Percentiles rank a stretch among this genome's conserved stretches.
These are phyloP conservation scores for Oscheius sp. DNA, from an alignment of 2,888 invertebrate species.

Conservation along the genomic window DNA sequence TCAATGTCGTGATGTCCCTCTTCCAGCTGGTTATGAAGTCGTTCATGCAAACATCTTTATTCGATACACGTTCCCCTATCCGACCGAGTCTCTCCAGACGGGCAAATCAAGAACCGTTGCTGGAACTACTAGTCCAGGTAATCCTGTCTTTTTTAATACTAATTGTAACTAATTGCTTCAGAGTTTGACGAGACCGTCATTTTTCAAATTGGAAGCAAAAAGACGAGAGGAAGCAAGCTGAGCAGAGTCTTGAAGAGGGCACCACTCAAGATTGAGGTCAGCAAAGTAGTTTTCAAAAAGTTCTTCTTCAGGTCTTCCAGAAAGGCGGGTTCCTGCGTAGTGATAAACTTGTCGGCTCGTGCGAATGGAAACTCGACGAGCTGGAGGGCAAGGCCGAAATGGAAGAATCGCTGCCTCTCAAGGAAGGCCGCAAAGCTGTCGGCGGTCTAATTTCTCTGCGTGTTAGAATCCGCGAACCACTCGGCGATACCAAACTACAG, in stretches of 20 bases:
- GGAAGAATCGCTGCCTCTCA: slow-evolving; percentile 80
- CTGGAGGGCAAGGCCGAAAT: slow-evolving; percentile 88
- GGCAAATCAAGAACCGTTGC: slow-evolving; percentile 85
- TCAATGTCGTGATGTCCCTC: slow-evolving; percentile 62
- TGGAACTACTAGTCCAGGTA: slow-evolving; percentile 87
- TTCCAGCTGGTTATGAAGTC: slow-evolving; percentile 59
- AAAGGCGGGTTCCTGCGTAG: slow-evolving; percentile 93
- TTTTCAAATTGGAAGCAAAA: slow-evolving; percentile 55
- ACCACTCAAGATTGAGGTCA: slow-evolving; percentile 85
- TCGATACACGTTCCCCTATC: slow-evolving; percentile 88
- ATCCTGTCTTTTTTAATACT: not conserved
- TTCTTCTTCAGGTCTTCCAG: slow-evolving; percentile 73
- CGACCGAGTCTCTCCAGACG: slow-evolving; percentile 81
- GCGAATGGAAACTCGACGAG: slow-evolving; percentile 86
- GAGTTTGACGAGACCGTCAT: slow-evolving; percentile 60
- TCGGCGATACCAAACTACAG: slow-evolving; percentile 55
- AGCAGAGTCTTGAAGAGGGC: slow-evolving; percentile 89
- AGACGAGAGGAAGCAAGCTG: slow-evolving; percentile 77
- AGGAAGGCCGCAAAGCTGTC: slow-evolving; percentile 59
- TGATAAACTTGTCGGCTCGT: slow-evolving; percentile 87
- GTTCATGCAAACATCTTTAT: slow-evolving; percentile 58
- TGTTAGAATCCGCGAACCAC: slow-evolving; percentile 62
- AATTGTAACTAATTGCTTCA: slow-evolving; percentile 38
- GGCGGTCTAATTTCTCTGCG: slow-evolving; percentile 55
- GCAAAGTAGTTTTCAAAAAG: not conserved